Percentiles rank a stretch among this genome's conserved stretches.
Conservation (phyloP, 1,140 invertebrate species). For the Chelonus insularis region DNA sequence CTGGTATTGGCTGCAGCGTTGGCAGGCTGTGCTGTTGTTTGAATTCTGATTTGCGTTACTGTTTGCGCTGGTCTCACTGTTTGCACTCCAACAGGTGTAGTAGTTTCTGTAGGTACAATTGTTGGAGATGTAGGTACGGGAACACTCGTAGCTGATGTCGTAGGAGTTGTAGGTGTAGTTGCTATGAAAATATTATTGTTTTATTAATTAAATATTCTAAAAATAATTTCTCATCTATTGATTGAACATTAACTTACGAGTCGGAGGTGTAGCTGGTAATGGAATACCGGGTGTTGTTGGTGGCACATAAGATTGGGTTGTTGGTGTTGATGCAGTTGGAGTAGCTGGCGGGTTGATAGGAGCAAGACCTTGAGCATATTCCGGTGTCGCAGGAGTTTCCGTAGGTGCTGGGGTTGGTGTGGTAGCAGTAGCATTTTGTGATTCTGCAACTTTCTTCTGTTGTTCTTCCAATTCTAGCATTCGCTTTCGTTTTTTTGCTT, state of each 20-base stretch:
- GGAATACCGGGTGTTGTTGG: slow-evolving; percentile 39
- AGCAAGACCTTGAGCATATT: slow-evolving; percentile 78
- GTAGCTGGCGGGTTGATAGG: slow-evolving; percentile 57
- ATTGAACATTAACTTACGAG: not conserved
- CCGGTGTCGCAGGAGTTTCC: slow-evolving; percentile 63
- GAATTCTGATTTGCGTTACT: slow-evolving; percentile 64
- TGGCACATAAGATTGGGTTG: slow-evolving; percentile 45
- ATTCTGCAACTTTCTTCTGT: slow-evolving; percentile 70
- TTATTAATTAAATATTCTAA: slow-evolving; percentile 10
- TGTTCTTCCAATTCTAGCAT: slow-evolving; percentile 78
- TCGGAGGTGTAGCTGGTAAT: not conserved
- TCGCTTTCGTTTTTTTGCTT: slow-evolving; percentile 64
- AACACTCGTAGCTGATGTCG: slow-evolving; percentile 46
- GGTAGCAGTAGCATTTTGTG: slow-evolving; percentile 59
- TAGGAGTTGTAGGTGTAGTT: slow-evolving; percentile 46
- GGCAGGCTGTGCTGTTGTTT: slow-evolving; percentile 57
- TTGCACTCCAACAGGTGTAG: slow-evolving; percentile 51
- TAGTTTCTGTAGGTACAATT: slow-evolving; percentile 44
- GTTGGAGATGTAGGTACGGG: slow-evolving; percentile 46
- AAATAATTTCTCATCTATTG: not conserved
- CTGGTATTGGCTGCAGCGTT: slow-evolving; percentile 64
- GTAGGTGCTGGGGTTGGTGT: slow-evolving; percentile 53
- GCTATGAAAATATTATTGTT: slow-evolving; percentile 34
- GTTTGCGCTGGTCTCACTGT: slow-evolving; percentile 58
- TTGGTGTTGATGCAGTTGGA: slow-evolving; percentile 35